Percentiles rank a stretch among this genome's conserved stretches.
phyloP scores from a whole-genome alignment of 1,140 invertebrate species.

The Drosophila nigrodunni region DNA sequence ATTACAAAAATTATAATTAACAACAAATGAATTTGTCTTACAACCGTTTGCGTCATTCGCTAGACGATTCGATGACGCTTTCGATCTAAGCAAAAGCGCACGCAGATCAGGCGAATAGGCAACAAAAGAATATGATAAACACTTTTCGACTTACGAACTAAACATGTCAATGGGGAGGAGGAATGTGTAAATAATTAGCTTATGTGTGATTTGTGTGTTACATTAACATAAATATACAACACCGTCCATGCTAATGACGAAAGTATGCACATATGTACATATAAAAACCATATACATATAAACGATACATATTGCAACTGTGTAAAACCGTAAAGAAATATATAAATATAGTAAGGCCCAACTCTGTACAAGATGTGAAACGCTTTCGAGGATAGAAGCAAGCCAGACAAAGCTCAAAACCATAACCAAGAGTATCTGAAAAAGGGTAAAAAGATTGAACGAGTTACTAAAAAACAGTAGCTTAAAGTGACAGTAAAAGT shows the following conservation, averaged over 20 bases:
- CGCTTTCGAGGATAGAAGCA: conserved; percentile 43
- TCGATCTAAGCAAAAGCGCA: conserved; percentile 39
- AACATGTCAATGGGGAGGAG: conserved; percentile 34
- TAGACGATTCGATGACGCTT: conserved; percentile 20
- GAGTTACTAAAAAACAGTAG: neutral
- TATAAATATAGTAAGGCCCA: conserved; percentile 55
- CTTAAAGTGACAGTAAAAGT: neutral
- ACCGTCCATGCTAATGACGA: conserved; percentile 8
- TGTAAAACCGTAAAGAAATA: conserved; percentile 47
- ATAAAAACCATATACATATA: neutral
- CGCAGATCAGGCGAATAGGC: conserved; percentile 33
- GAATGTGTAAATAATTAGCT: conserved; percentile 55
- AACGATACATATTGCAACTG: conserved; percentile 70
- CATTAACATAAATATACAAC: conserved; percentile 62
- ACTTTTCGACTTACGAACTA: conserved; percentile 65
- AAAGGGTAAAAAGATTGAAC: neutral
- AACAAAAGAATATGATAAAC: conserved; percentile 9
- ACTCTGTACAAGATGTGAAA: conserved; percentile 69
- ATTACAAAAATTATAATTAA: conserved; percentile 68
- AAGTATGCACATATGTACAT: too few relatives aligned
- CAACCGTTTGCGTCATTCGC: conserved; percentile 55
- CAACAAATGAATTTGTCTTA: conserved; percentile 65
- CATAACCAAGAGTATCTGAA: conserved; percentile 39
- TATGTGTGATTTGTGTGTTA: conserved; percentile 24
- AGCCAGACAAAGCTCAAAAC: conserved; percentile 35